These are phyloP conservation scores for Rhingia campestris DNA, from an alignment of 2,888 invertebrate species.

Conservation along the genomic window DNA sequence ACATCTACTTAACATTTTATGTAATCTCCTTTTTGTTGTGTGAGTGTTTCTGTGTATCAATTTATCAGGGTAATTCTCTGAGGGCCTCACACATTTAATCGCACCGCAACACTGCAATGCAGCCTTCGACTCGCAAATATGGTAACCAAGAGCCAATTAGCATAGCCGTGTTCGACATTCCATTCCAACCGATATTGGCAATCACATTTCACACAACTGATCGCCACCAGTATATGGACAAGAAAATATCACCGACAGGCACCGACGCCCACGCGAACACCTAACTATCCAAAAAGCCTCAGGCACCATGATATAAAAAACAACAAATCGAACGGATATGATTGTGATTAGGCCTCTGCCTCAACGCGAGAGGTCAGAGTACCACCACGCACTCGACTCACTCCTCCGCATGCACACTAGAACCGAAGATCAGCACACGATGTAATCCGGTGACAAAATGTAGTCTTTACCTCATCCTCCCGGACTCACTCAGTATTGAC, in stretches of 20 bases:
- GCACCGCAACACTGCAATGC: slow-evolving; percentile 53
- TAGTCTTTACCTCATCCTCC: neutral
- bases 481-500: neutral
- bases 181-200: slow-evolving; percentile 54
- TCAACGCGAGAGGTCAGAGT: slow-evolving; percentile 39
- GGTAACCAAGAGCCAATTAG: slow-evolving; percentile 62
- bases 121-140: slow-evolving; percentile 62
- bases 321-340: slow-evolving; percentile 45
- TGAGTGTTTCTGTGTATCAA: too few species aligned
- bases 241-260: slow-evolving; percentile 51
- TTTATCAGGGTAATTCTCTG: too few species aligned
- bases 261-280: slow-evolving; percentile 59
- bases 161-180: slow-evolving; percentile 68
- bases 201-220: slow-evolving; percentile 48
- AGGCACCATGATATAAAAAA: slow-evolving; percentile 26
- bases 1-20: too few species aligned
- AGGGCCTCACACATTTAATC: slow-evolving; percentile 41
- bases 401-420: slow-evolving; percentile 33
- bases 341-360: slow-evolving; percentile 62
- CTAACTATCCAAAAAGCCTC: slow-evolving; percentile 48
- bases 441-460: slow-evolving; percentile 30
- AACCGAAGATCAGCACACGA: slow-evolving; percentile 5
- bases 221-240: slow-evolving; percentile 56
- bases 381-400: slow-evolving; percentile 45
- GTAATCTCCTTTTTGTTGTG: too few species aligned